These are phyloP conservation scores for Drosophila novamexicana DNA, from an alignment of 1,140 invertebrate species.

Conservation along the genomic window DNA sequence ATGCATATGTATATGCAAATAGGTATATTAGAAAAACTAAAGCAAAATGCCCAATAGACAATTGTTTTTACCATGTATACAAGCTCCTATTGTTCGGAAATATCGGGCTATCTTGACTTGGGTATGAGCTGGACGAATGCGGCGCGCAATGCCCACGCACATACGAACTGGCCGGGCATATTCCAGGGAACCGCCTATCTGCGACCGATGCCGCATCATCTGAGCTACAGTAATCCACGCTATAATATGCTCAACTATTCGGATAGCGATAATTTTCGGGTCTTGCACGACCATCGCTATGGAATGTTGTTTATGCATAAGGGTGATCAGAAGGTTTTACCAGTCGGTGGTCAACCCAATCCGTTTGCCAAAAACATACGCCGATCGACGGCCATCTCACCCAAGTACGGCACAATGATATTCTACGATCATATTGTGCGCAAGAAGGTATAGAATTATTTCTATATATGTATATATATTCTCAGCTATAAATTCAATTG, in stretches of 20 bases:
- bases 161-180: constrained; percentile 64
- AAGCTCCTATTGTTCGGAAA: constrained; percentile 56
- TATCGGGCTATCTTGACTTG: constrained; percentile 76
- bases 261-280: constrained; percentile 67
- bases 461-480: too few species aligned
- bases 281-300: constrained; percentile 60
- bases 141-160: constrained; percentile 5
- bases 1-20: neutral
- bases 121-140: constrained; percentile 63
- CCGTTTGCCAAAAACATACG: constrained; percentile 52
- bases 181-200: constrained; percentile 47
- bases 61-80: constrained; percentile 68
- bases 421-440: constrained; percentile 79
- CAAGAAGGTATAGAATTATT: constrained; percentile 62
- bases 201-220: constrained; percentile 55
- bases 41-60: constrained; percentile 50
- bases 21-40: neutral
- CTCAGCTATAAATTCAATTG: neutral
- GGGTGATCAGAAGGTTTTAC: constrained; percentile 72
- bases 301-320: constrained; percentile 77
- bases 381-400: constrained; percentile 55
- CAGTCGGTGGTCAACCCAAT: constrained; percentile 48
- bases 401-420: constrained; percentile 60
- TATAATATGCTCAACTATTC: constrained; percentile 45
- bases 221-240: constrained; percentile 67